phyloP scores from a whole-genome alignment of 2,888 invertebrate genomes.

The Trachelus iudaicus region DNA sequence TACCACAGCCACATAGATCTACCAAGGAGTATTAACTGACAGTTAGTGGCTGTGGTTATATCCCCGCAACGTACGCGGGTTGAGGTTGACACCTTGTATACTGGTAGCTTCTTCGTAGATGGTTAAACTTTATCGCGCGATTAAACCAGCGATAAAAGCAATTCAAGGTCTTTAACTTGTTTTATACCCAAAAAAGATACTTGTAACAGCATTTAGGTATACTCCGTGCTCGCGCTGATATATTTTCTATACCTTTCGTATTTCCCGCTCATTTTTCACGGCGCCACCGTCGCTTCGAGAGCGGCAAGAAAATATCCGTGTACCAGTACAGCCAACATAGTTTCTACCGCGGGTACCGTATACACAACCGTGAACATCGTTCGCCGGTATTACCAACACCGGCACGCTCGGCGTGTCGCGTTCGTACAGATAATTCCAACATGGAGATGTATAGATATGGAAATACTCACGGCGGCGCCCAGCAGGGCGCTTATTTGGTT shows the following conservation, averaged over 20 bases:
- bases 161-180: neutral
- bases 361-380: conserved; percentile 21
- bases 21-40: neutral
- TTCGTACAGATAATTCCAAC: conserved; percentile 21
- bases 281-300: neutral
- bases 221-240: neutral
- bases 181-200: too few species aligned
- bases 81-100: neutral
- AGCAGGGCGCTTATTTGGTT: conserved; percentile 24
- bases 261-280: neutral
- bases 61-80: neutral
- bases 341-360: conserved; percentile 6
- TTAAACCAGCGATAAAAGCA: neutral
- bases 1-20: neutral
- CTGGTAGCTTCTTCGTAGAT: neutral
- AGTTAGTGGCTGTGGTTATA: neutral
- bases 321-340: neutral
- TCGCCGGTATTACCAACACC: conserved; percentile 11
- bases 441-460: conserved; percentile 25
- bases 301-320: neutral
- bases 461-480: conserved; percentile 21
- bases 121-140: neutral
- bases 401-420: conserved; percentile 5
- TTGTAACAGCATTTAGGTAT: neutral
- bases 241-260: neutral